Base-by-base conservation (phyloP, 2,888 invertebrate genomes). In the Cataglyphis rosenhaueri region DNA sequence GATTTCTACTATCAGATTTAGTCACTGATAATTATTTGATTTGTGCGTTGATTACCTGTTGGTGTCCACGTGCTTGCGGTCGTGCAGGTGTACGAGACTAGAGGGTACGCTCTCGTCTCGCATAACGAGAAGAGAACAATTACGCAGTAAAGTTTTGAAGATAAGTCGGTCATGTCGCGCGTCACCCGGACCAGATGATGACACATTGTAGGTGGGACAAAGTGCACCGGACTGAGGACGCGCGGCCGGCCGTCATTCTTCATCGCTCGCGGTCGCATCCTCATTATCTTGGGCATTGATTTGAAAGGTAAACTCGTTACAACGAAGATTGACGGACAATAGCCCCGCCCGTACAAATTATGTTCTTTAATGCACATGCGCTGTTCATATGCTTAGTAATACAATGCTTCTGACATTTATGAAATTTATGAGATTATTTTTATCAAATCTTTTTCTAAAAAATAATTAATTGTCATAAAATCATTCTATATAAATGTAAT, bases 241-340 rank as follows among this genome's bases (percentile, higher is more conserved):
- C n/a, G 10, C 55, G 12, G 44, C 52, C 32, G 25, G 21, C 35
- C 29, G 41, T n/a, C 75, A 21, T 21, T 18, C 74, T 62, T 71
- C 62, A 65, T 81, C 59, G 52, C 62, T 18, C 41, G 48, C 62
- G 52, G 61, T 61, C 48, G 81, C 85, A 84, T 86, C 83, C 87
- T 86, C 87, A 87, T 88, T 84, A 83, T 62, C 61, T 29, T 76
- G 68, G 32, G 83, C 85, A 87, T 87, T 87, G 84, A 87, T 88
- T 84, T 71, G 61, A 25, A 76, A 84, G 73, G 66, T 84, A 85
- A 87, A 85, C 82, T 85, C 71, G 75, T 85, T 85, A 84, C 76
- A 64, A 79, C 66, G 87, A 86, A 88, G 87, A 92, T 92, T 92
- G 90, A 79, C 83, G 59, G 83, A 92, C 91, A 92, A 92, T 91